Percentiles rank a stretch among this genome's conserved stretches.
Evolutionary conservation across 2,797 vertebrate species (phyloP).

Genomic region (Sciaenops ocellatus): DNA sequence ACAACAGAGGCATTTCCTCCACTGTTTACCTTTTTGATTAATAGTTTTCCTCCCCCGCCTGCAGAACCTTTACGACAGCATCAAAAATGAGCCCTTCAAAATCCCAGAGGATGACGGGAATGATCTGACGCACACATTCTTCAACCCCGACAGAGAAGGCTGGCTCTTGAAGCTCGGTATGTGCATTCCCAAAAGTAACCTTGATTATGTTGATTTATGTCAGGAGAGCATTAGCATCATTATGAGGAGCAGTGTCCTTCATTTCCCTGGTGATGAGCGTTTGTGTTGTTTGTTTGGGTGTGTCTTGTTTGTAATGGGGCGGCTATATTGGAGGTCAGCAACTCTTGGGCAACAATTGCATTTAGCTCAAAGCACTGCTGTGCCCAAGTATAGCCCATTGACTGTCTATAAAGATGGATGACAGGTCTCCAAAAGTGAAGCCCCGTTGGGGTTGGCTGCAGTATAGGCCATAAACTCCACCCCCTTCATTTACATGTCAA

Average conservation of each 20-base stretch:
- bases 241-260: conserved; percentile 9
- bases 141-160: conserved; percentile 98
- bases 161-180: conserved; percentile 98
- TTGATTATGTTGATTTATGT: conserved; percentile 22
- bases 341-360: conserved; percentile 5
- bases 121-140: conserved; percentile 97
- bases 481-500: no score
- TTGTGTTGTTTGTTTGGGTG: conserved; percentile 16
- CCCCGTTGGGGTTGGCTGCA: no score
- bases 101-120: conserved; percentile 99
- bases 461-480: no score
- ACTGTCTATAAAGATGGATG: no score
- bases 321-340: conserved; percentile 14
- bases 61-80: conserved; percentile 98
- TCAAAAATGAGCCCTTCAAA: conserved; percentile 98
- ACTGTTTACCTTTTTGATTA: conserved; percentile 35
- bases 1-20: conserved; percentile 23
- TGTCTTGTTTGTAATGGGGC: conserved; percentile 1
- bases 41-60: conserved; percentile 26
- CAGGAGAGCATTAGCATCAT: not conserved
- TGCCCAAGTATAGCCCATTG: not conserved
- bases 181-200: conserved; percentile 60
- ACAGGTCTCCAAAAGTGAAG: no score
- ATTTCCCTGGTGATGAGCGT: conserved; percentile 10
- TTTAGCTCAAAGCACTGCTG: not conserved